phyloP scores from a whole-genome alignment of 2,797 vertebrate genomes.

The Phalloptychus januarius region DNA sequence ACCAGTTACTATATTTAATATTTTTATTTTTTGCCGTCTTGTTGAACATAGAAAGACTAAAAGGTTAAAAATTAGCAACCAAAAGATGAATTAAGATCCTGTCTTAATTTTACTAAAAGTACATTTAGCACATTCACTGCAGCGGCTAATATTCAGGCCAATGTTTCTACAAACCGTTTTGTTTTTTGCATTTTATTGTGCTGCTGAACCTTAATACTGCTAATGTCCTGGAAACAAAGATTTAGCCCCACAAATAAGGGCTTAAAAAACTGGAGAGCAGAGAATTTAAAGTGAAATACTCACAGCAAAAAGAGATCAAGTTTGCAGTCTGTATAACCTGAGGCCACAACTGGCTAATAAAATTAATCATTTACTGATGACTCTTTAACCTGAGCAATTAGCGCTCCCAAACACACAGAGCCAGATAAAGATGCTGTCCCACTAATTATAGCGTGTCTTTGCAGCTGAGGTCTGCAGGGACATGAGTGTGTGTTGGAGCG shows the following conservation, averaged over 20 bases:
- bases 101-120: not conserved
- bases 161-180: not conserved
- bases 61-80: not conserved
- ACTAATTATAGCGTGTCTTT: constrained; percentile 71
- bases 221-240: not conserved
- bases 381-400: constrained; percentile 71
- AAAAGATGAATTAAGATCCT: not conserved
- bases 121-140: not conserved
- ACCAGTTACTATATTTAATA: no score
- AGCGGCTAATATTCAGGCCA: not conserved
- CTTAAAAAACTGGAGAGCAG: not conserved
- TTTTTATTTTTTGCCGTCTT: no score
- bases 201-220: not conserved
- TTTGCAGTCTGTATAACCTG: constrained; percentile 30
- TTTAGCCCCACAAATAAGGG: not conserved
- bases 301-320: not conserved
- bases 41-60: no score
- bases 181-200: not conserved
- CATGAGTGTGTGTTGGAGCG: constrained; percentile 16
- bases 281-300: not conserved
- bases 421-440: constrained; percentile 65
- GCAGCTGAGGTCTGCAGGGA: constrained; percentile 66
- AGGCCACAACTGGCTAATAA: constrained; percentile 68
- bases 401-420: constrained; percentile 31
- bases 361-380: constrained; percentile 78